A percentile compares a stretch with the other conserved stretches of the same genome.
Conservation (phyloP, 2,888 invertebrate genomes). For the Eupithecia centaureata region DNA sequence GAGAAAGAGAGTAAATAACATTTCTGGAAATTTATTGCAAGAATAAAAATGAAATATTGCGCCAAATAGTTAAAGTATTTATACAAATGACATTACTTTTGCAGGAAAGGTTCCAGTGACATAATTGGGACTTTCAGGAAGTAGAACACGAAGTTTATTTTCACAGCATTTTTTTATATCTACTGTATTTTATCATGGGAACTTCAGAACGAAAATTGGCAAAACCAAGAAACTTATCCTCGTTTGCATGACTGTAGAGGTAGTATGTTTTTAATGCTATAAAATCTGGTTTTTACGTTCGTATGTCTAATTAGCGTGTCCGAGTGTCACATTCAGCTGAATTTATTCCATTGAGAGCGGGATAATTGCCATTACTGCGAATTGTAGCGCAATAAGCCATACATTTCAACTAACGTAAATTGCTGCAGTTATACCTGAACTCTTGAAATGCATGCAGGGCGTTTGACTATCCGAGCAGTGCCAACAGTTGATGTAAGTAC, state of each 20-base stretch:
- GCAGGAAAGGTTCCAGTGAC: conserved; percentile 7
- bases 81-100: background rate
- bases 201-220: background rate
- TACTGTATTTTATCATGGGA: background rate
- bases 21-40: conserved; percentile 35
- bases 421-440: conserved; percentile 1
- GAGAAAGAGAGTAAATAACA: conserved; percentile 32
- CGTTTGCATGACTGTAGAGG: background rate
- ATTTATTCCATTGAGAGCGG: conserved; percentile 29
- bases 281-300: conserved; percentile 10
- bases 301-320: conserved; percentile 9
- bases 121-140: conserved; percentile 8
- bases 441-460: background rate
- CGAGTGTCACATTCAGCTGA: conserved; percentile 14
- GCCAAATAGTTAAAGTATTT: conserved; percentile 19
- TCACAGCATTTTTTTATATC: background rate
- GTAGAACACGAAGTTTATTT: background rate
- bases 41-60: conserved; percentile 26
- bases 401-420: conserved; percentile 24
- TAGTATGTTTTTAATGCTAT: background rate
- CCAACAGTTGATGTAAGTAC: background rate
- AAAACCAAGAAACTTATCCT: background rate
- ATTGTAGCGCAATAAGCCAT: conserved; percentile 38
- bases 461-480: background rate
- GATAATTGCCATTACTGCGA: conserved; percentile 37